These are phyloP conservation scores for Notechis scutatus DNA, from an alignment of 2,113 vertebrate genomes.

Conservation along the genomic window DNA sequence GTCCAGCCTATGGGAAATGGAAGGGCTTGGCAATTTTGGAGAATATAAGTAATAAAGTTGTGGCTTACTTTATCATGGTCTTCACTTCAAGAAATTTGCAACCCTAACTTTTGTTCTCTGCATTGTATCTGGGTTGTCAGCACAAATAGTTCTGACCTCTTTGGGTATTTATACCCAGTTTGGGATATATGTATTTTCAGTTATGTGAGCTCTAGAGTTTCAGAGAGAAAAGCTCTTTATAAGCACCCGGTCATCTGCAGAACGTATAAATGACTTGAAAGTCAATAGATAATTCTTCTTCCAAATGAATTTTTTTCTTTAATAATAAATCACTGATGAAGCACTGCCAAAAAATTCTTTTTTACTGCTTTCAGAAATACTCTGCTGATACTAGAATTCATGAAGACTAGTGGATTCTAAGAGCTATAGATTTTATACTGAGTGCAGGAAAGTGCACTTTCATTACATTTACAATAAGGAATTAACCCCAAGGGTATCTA, in stretches of 20 bases:
- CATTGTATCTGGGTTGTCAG: background rate
- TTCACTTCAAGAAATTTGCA: background rate
- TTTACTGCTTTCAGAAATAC: constrained; percentile 64
- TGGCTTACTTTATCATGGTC: background rate
- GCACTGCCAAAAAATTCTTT: constrained; percentile 72
- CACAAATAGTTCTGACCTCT: background rate
- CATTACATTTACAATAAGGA: constrained; percentile 81
- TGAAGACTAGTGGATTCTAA: constrained; percentile 76
- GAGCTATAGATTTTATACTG: constrained; percentile 79
- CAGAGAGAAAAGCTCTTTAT: background rate
- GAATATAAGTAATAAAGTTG: background rate
- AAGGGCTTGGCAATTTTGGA: background rate
- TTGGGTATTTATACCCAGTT: background rate
- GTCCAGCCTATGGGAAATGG: background rate
- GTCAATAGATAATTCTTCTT: constrained; percentile 72
- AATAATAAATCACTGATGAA: constrained; percentile 71
- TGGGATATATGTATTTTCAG: background rate
- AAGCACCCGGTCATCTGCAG: constrained; percentile 61
- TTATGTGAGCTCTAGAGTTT: background rate
- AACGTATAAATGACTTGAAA: constrained; percentile 70
- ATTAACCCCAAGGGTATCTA: constrained; percentile 80
- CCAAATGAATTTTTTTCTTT: constrained; percentile 68
- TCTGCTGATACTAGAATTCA: constrained; percentile 73
- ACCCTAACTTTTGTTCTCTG: background rate
- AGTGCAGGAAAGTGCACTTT: constrained; percentile 79